These are phyloP conservation scores for Epistrophella euchroma DNA, from an alignment of 2,888 invertebrate genomes.

Conservation along the genomic window DNA sequence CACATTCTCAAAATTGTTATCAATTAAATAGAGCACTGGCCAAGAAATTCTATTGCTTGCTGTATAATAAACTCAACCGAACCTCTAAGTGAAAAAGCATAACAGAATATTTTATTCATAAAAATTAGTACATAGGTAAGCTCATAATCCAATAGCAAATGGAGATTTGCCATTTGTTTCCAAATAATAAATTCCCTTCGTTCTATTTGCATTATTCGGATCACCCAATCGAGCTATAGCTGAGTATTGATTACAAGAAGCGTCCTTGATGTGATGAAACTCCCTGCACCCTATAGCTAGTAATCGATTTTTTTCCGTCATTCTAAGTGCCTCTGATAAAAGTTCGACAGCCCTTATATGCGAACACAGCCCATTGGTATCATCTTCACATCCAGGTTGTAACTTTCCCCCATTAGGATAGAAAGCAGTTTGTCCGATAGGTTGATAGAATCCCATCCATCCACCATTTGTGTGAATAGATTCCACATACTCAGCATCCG, in stretches of 20 bases:
- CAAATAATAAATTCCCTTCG: slow-evolving; percentile 36
- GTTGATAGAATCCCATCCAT: slow-evolving; percentile 73
- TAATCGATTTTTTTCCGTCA: slow-evolving; percentile 26
- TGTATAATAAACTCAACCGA: no score
- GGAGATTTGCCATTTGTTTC: slow-evolving; percentile 39
- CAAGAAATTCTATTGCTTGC: no score
- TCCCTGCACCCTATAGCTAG: slow-evolving; percentile 20
- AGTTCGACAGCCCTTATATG: slow-evolving; percentile 81
- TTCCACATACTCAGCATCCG: slow-evolving; percentile 77
- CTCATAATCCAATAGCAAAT: slow-evolving; percentile 25
- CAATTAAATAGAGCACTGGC: no score
- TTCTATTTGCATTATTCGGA: slow-evolving; percentile 16
- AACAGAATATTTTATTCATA: neutral
- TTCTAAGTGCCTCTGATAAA: slow-evolving; percentile 81
- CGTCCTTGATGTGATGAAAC: slow-evolving; percentile 33
- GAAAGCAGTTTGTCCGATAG: slow-evolving; percentile 82
- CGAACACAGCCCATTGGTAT: slow-evolving; percentile 80
- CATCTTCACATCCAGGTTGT: slow-evolving; percentile 84
- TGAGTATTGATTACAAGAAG: slow-evolving; percentile 14
- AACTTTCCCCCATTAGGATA: slow-evolving; percentile 85
- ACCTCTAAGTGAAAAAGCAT: neutral
- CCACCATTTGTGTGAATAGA: slow-evolving; percentile 76
- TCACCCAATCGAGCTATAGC: slow-evolving; percentile 37
- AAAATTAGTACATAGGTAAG: neutral
- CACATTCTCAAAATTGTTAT: no score